Base-by-base conservation (phyloP, 2,888 invertebrate genomes). In the Neoaliturus tenellus region DNA sequence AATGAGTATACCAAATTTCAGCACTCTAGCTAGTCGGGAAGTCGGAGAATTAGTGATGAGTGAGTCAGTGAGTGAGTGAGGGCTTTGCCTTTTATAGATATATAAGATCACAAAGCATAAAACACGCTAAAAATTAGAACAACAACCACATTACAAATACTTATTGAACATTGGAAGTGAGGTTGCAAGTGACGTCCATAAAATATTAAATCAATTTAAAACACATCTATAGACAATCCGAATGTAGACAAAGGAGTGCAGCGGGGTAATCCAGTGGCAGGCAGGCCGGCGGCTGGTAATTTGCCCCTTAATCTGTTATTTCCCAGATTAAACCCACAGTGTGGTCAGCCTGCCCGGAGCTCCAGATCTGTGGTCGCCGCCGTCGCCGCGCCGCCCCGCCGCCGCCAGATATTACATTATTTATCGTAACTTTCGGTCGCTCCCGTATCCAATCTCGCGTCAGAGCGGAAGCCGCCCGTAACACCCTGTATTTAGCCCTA, bases 291-390 rank as follows among this genome's bases (percentile, higher is more conserved):
- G 33, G 55, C 78, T 78, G n/a, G 55, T 78, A 55, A 78, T 48
- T 35, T 75, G 73, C 35, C n/a, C 69, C 69, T 28, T 69, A 39
- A 78, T 55, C 78, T 51, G 78, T 55, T 55, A 78, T 78, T 78
- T 78, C 55, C 48, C 55, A 23, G 78, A 78, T 78, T 78, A 78
- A 78, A 78, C 28, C 48, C 78, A 28, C 78, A 28, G 17, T 48
- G 28, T 3, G 41, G 20, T n/a, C n/a, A 48, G 14, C 35, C 39
- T 14, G 33, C 41, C 17, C 55, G 12, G 55, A 55, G 3, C 55
- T 12, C 39, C 51, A 51, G 51, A 51, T 17, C 51, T 51, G 51
- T 17, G 51, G 51, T 51, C 4, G 51, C 51, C 51, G 6, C 51
- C 4, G 51, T 8, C 39, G 39, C 5, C 17, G 8, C 17, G 55